A percentile compares a stretch with the other conserved stretches of the same genome.
Conservation (phyloP, 1,140 invertebrate genomes). For the Drosophila lacertosa region DNA sequence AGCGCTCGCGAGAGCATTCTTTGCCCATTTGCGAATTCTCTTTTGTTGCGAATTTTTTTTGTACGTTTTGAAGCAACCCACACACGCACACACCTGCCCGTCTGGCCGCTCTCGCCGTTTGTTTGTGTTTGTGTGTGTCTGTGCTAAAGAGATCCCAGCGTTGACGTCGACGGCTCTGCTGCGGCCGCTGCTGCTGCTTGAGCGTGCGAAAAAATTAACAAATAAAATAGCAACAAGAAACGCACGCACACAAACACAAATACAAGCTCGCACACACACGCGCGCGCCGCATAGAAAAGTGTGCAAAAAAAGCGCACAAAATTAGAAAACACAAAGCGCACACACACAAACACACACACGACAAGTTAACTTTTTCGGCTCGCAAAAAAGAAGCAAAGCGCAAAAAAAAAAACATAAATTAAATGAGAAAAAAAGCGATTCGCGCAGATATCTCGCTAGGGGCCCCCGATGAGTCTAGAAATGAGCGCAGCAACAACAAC, state of each 20-base stretch:
- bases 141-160: slow-evolving; percentile 53
- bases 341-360: slow-evolving; percentile 32
- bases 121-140: slow-evolving; percentile 15
- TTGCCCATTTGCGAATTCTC: slow-evolving; percentile 56
- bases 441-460: slow-evolving; percentile 48
- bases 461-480: slow-evolving; percentile 50
- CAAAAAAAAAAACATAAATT: slow-evolving; percentile 41
- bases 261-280: slow-evolving; percentile 7
- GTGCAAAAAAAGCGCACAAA: slow-evolving; percentile 62
- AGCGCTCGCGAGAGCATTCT: slow-evolving; percentile 17
- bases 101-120: background rate
- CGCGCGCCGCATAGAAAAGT: slow-evolving; percentile 50
- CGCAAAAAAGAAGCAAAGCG: slow-evolving; percentile 36
- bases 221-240: slow-evolving; percentile 45
- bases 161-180: slow-evolving; percentile 2
- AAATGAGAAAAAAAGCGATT: slow-evolving; percentile 47
- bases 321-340: slow-evolving; percentile 57
- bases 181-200: slow-evolving; percentile 32
- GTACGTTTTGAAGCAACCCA: slow-evolving; percentile 3
- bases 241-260: slow-evolving; percentile 30
- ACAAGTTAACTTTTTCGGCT: slow-evolving; percentile 53
- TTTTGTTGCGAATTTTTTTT: slow-evolving; percentile 49
- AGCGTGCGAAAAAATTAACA: slow-evolving; percentile 57
- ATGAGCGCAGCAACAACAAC: slow-evolving; percentile 53
- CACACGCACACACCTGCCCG: slow-evolving; percentile 14